These are phyloP conservation scores for Alviniconcha marisindica DNA, from an alignment of 1,140 invertebrate genomes.

Conservation along the genomic window DNA sequence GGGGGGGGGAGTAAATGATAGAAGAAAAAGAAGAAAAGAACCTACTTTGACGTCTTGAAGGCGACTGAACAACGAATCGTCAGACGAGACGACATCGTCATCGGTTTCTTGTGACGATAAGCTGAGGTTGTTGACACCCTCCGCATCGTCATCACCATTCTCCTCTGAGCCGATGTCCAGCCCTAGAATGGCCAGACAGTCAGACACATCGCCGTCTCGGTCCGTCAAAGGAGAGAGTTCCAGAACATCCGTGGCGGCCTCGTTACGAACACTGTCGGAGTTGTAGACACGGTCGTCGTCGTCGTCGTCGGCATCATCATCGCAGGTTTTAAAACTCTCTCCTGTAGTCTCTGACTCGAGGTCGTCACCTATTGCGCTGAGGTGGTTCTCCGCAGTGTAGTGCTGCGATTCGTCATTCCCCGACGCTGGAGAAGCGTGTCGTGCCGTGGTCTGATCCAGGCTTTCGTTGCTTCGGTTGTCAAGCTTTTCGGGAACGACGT, in stretches of 20 bases:
- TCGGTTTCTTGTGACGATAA: neutral
- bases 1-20: neutral
- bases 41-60: conserved; percentile 14
- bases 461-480: too few species aligned
- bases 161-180: neutral
- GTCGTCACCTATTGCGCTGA: too few species aligned
- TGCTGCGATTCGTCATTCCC: too few species aligned
- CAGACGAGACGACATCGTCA: neutral
- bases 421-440: too few species aligned
- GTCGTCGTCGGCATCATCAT: neutral
- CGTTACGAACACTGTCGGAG: neutral
- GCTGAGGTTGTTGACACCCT: neutral
- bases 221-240: conserved; percentile 2
- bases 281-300: neutral
- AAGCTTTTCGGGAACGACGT: too few species aligned
- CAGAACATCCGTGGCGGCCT: neutral
- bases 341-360: too few species aligned
- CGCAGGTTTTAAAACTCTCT: too few species aligned
- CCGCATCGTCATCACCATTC: neutral
- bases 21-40: neutral
- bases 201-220: neutral
- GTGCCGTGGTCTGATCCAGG: too few species aligned
- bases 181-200: neutral
- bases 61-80: conserved; percentile 20
- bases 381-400: too few species aligned